Evolutionary conservation across 2,113 vertebrate genomes (phyloP), one percentile per base, ranked within the genome.

Genomic region (Peromyscus polionotus): DNA sequence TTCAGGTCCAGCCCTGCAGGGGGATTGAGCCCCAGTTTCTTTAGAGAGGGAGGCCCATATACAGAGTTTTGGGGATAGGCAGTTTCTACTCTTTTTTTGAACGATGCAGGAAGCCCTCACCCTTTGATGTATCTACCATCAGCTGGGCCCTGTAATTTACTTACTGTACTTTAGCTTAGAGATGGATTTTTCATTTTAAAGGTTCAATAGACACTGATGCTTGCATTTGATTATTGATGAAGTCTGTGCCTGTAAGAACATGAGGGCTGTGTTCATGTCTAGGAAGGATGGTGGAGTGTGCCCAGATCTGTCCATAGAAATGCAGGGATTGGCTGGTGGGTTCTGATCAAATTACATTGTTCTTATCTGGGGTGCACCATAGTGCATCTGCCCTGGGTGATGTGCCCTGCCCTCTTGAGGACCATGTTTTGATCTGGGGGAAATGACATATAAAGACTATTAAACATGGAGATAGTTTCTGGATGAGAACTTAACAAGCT

Each of bases 101-200:
- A 76, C 70, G 83, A 94, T 96, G 39, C 26, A 94, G 75, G 63
- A 80, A 76, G 0, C 26, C 39, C 57, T 89, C 14, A 1, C 17
- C 70, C 24, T 61, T 92, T 94, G 22, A 63, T 89, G 20, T 11
- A 1, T 98, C 97, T 98, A 95, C 93, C 94, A 86, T 97, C 97
- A 97, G 91, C 95, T 63, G 95, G 95, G 96, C 76, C 97, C 81
- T 97, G 88, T 98, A 95, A 98, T 98, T 97, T 98, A 96, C 97
- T 97, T 96, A 80, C 75, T 93, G 10, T 93, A 75, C 98, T 98
- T 98, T 90, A 97, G 93, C 94, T 97, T 97, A 93, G 91, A 96
- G 97, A 91, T 98, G 92, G 97, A 96, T 96, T 97, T 98, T 94
- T 98, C 91, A 97, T 98, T 98, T 94, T 97, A 96, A 96, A 98